Conservation (phyloP, 2,113 vertebrate species). For the Odobenus rosmarus region DNA sequence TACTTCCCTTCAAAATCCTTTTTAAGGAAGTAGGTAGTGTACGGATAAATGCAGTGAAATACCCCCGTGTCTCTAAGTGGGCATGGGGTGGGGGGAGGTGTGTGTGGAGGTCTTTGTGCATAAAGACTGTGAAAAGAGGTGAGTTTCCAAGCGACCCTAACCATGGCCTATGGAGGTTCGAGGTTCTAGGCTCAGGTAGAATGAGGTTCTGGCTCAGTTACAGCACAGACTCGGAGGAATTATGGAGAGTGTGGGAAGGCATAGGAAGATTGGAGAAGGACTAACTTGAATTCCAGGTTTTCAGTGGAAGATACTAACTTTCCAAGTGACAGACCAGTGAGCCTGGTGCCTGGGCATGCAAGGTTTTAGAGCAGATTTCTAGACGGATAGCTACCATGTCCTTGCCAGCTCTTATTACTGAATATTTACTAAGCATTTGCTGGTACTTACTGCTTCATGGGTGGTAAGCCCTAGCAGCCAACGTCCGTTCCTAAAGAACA, state of each 20-base stretch:
- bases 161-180: rapidly evolving
- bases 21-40: not conserved
- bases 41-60: not conserved
- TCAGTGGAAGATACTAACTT: not conserved
- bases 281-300: not conserved
- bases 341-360: not conserved
- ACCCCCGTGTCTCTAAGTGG: not conserved
- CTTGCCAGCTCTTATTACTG: not conserved
- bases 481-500: not conserved
- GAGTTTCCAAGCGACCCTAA: not conserved
- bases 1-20: not conserved
- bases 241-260: not conserved
- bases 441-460: not conserved
- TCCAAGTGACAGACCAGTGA: not conserved
- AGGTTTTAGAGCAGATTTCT: not conserved
- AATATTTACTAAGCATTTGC: not conserved
- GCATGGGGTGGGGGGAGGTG: not conserved
- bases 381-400: not conserved
- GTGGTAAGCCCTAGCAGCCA: not conserved
- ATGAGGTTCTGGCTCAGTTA: not conserved
- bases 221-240: not conserved
- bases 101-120: not conserved
- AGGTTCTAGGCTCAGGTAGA: no score
- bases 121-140: not conserved
- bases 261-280: not conserved